These are phyloP conservation scores for Rhimphoctona megacephalus DNA, from an alignment of 2,888 invertebrate species.

Conservation along the genomic window DNA sequence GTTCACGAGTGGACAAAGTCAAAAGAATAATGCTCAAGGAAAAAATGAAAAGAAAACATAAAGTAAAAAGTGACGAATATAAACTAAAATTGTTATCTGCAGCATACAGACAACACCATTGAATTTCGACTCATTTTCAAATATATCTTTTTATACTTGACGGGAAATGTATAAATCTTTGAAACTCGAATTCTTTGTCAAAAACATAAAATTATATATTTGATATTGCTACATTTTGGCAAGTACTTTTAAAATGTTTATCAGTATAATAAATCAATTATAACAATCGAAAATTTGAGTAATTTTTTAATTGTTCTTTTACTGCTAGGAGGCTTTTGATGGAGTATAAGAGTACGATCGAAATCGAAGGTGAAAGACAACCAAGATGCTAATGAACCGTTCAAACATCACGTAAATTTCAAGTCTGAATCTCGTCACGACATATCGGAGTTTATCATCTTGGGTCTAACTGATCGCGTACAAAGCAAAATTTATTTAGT, in stretches of 20 bases:
- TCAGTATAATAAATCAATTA: neutral
- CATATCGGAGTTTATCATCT: conserved; percentile 49
- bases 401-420: conserved; percentile 49
- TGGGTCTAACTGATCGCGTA: conserved; percentile 50
- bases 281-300: neutral
- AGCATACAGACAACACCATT: neutral
- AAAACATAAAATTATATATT: neutral
- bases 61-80: neutral
- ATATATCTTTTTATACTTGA: neutral
- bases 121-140: neutral
- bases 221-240: neutral
- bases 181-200: neutral
- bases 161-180: neutral
- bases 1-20: conserved; percentile 36
- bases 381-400: conserved; percentile 40
- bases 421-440: conserved; percentile 32
- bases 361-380: conserved; percentile 33
- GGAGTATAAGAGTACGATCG: conserved; percentile 1
- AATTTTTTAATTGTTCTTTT: neutral
- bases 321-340: no score
- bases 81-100: neutral
- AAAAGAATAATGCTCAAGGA: neutral
- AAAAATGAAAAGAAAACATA: neutral
- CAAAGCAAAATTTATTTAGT: conserved; percentile 37
- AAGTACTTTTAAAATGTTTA: neutral